Conservation (phyloP, 2,797 vertebrate species). For the Megaceryle alcyon region DNA sequence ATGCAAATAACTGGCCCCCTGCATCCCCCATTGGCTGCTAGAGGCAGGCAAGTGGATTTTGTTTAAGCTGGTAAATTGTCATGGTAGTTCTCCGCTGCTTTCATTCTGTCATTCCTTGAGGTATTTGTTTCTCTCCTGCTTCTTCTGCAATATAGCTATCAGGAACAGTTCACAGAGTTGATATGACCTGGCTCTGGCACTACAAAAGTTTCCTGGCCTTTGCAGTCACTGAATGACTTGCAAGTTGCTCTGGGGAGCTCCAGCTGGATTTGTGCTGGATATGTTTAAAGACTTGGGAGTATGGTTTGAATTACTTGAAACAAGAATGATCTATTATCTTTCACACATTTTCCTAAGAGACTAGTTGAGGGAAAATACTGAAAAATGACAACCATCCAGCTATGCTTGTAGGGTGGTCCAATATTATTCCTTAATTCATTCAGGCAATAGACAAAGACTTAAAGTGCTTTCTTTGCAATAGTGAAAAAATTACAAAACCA, state of each 20-base stretch:
- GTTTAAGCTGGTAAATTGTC: not conserved
- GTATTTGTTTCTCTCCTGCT: not conserved
- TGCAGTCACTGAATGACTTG: not conserved
- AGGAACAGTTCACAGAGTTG: not conserved
- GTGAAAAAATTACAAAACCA: not conserved
- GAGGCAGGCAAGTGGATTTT: not conserved
- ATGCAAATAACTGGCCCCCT: not conserved
- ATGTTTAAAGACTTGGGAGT: constrained; percentile 13
- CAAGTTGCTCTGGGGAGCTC: constrained; percentile 27
- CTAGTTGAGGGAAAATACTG: constrained; percentile 16
- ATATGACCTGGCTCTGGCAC: not conserved
- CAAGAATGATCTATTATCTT: constrained; percentile 47
- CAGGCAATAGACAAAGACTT: not conserved
- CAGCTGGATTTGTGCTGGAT: constrained; percentile 9
- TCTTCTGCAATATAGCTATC: not conserved
- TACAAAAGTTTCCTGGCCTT: not conserved
- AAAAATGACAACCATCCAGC: not conserved
- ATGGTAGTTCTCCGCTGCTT: not conserved
- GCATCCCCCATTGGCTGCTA: not conserved
- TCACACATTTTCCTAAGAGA: constrained; percentile 16
- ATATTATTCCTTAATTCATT: not conserved
- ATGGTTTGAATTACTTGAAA: constrained; percentile 61
- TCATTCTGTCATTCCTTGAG: not conserved
- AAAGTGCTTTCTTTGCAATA: constrained; percentile 31
- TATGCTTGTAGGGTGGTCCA: constrained; percentile 52